Conservation (phyloP, 2,797 vertebrate genomes). For the Xerus rutilus region DNA sequence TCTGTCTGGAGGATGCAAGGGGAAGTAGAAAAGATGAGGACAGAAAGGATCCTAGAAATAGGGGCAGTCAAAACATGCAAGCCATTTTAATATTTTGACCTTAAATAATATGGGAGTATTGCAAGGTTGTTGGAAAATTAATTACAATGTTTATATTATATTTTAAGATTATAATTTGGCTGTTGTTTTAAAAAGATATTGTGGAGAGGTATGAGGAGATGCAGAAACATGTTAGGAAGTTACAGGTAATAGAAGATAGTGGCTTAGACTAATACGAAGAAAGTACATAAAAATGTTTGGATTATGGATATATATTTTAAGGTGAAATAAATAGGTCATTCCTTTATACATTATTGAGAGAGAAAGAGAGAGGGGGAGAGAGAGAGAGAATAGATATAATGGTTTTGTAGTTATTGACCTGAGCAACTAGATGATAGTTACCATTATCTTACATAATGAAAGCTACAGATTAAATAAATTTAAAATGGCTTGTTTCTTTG, state of each 20-base stretch:
- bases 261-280: neutral
- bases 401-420: neutral
- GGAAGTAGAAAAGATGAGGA: too few species aligned
- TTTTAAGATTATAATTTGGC: neutral
- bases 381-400: neutral
- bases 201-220: neutral
- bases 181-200: neutral
- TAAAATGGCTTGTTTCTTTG: neutral
- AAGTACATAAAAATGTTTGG: neutral
- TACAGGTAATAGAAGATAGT: neutral
- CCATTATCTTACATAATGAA: neutral
- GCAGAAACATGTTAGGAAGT: neutral
- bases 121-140: neutral
- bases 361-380: neutral
- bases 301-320: neutral
- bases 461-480: neutral
- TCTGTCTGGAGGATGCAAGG: neutral
- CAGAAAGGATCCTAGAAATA: neutral
- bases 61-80: neutral
- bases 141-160: neutral
- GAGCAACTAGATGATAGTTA: neutral
- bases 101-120: neutral
- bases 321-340: neutral
- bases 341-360: neutral
- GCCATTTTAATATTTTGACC: neutral